Evolutionary conservation across 2,888 invertebrate species (phyloP), one percentile per base, ranked within the genome.

Genomic region (Acheta domesticus): DNA sequence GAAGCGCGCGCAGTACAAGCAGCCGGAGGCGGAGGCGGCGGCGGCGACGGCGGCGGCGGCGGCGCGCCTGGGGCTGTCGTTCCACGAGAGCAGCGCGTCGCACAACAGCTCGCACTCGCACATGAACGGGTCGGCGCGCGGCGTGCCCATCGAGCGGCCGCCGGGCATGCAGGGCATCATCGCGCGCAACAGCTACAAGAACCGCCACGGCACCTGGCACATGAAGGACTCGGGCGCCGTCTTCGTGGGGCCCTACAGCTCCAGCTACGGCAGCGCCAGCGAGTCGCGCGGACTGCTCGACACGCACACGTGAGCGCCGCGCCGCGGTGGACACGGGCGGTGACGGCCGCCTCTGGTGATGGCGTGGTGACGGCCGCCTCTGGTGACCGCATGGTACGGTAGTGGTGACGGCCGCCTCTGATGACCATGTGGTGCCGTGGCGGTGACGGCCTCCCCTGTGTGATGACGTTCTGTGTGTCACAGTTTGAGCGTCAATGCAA

Each of bases 131-230:
- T 0, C 62, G 4, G 62, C 62, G 16, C 62, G 62, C 3, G 87
- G 88, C 49, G 88, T 92, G 83, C 91, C 91, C 79, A 91, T 92
- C 83, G 93, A 93, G 84, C 89, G 92, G 73, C 92, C 92, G 0
- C 91, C 91, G n/a, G 93, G 90, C 78, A 92, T 93, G 92, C 92
- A 92, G 87, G 93, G 93, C 80, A 87, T 93, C 81, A 92, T 93
- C 81, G 92, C 92, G 0, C 93, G 93, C 88, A 93, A 92, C 86
- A 93, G 93, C 86, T 93, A 91, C 88, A 93, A 93, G 85, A 93
- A 92, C 86, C 89, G 89, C 82, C 83, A 84, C 78, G 84, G 85
- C 36, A 89, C 89, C 12, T 89, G 89, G 89, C 87, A 88, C 4
- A 84, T 86, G 80, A 85, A 85, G 79, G 84, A 85, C 50, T 82